Evolutionary conservation across 2,888 invertebrate species (phyloP), one percentile per base, ranked within the genome.

Genomic region (Thecophora atra): DNA sequence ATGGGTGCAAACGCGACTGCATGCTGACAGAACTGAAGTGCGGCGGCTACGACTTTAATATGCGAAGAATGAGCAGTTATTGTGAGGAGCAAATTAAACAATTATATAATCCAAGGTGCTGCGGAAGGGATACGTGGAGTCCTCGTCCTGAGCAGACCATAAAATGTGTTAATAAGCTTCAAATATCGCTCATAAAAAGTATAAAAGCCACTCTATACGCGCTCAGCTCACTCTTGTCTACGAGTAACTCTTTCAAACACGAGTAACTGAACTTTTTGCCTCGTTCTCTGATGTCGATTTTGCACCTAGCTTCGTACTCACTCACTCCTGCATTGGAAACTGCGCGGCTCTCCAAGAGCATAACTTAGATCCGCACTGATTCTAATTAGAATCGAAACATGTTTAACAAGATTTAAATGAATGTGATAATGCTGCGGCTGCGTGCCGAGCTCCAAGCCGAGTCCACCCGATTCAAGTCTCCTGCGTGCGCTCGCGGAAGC

Each of bases 331-430:
- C 28, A n/a, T n/a, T n/a, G n/a, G n/a, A n/a, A n/a, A 7, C 44
- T 47, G 15, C 47, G 17, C 17, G 17, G 47, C 47, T 47, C 3
- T 47, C 47, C n/a, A 37, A 37, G 37, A 6, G 6, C 37, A 8
- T 19, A 30, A 51, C 51, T 26, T 8, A 54, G 60, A 66, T 72
- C 54, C 30, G 66, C 37, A 68, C 56, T 68, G 63, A 75, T 77
- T 77, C 75, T 76, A 77, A 77, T 77, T 76, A 76, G 76, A 76
- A 77, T 76, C 72, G 75, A 77, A 77, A 77, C 76, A 76, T 75
- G 77, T 76, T 77, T 76, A 75, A 76, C 76, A 76, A 77, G 75
- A 77, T 76, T 75, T 73, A 74, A 77, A 77, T 74, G 76, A 74
- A 77, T 77, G 74, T 73, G 74, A 74, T 73, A 73, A 74, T 73